These are phyloP conservation scores for Eilema sororculum DNA, from an alignment of 2,888 invertebrate genomes.

Conservation along the genomic window DNA sequence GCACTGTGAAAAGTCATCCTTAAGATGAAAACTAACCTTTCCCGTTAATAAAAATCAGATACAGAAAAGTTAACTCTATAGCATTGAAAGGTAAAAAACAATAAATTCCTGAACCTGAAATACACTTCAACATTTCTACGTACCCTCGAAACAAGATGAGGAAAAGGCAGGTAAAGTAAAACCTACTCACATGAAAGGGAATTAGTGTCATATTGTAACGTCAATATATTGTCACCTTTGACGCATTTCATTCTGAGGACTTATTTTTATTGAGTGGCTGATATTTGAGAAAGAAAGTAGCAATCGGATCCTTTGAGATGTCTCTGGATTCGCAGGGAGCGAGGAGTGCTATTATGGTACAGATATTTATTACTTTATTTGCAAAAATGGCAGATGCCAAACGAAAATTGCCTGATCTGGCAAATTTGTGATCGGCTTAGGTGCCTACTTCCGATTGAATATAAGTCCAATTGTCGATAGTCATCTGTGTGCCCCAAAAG, in stretches of 20 bases:
- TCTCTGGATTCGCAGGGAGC: not conserved
- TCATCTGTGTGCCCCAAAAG: not conserved
- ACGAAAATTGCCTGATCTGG: not conserved
- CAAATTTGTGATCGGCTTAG: slow-evolving; percentile 1
- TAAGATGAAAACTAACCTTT: not conserved
- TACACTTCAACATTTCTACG: not conserved
- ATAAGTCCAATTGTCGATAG: not conserved
- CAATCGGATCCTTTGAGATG: not conserved
- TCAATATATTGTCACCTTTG: slow-evolving; percentile 8
- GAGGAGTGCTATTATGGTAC: not conserved
- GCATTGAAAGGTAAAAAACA: not conserved
- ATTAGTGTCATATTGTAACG: slow-evolving; percentile 17
- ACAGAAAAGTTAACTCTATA: not conserved
- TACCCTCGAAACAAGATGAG: not conserved
- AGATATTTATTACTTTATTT: slow-evolving; percentile 1
- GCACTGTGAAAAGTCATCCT: too few species aligned
- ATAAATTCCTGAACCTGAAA: not conserved
- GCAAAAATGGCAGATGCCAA: not conserved
- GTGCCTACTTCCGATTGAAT: not conserved
- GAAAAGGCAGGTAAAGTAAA: slow-evolving; percentile 2
- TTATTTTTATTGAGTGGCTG: slow-evolving; percentile 14
- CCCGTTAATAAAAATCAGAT: not conserved
- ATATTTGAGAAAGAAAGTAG: not conserved
- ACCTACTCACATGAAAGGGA: not conserved
- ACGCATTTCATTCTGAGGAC: not conserved